These are phyloP conservation scores for Catharus fuscescens DNA, from an alignment of 2,113 vertebrate species.

Conservation along the genomic window DNA sequence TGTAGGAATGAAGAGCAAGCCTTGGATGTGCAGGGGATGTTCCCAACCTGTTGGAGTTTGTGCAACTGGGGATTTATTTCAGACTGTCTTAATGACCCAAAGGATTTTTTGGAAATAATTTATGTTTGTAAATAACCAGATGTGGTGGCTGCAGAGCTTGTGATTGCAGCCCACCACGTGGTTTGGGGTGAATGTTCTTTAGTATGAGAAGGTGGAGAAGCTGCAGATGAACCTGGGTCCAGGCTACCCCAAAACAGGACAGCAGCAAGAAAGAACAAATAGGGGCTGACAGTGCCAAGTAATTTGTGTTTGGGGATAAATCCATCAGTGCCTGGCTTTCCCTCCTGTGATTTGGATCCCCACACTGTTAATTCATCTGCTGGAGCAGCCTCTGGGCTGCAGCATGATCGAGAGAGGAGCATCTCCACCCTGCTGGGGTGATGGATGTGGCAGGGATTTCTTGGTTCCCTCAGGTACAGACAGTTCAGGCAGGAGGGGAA, in stretches of 20 bases:
- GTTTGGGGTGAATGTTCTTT: neutral
- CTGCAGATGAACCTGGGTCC: neutral
- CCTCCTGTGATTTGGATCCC: neutral
- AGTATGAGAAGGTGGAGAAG: neutral
- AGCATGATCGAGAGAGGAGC: rapidly evolving
- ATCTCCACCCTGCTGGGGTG: neutral
- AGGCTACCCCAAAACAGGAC: neutral
- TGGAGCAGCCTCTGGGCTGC: neutral
- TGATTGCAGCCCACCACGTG: neutral
- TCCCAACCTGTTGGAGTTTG: rapidly evolving
- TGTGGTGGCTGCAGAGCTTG: neutral
- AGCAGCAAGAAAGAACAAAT: neutral
- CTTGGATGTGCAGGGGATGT: rapidly evolving
- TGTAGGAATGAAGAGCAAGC: rapidly evolving
- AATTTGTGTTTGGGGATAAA: neutral
- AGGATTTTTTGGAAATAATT: neutral
- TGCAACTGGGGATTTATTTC: neutral
- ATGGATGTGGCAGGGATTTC: neutral
- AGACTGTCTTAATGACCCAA: neutral
- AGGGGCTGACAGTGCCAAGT: neutral
- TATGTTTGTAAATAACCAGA: neutral
- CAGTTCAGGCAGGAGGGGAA: neutral
- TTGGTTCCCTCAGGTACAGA: neutral
- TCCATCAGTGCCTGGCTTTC: neutral
- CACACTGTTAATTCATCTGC: neutral